Evolutionary conservation across 2,113 vertebrate species (phyloP), one percentile per base, ranked within the genome.

Genomic region (Capreolus pygargus): DNA sequence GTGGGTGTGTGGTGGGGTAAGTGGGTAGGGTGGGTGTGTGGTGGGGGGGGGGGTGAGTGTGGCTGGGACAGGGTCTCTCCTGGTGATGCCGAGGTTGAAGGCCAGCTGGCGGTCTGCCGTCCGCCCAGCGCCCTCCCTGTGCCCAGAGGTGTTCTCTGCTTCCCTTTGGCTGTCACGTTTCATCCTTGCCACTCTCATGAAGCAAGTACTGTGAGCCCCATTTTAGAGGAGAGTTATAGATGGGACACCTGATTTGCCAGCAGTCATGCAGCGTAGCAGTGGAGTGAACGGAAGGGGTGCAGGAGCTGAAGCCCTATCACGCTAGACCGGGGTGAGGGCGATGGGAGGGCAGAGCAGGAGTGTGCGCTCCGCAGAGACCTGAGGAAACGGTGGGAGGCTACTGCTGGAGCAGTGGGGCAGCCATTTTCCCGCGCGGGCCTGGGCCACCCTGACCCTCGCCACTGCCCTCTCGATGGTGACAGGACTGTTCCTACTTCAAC

Each of bases 401-500:
- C 55, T 4, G 7, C 52, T 25, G 19, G 39, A 13, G 10, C 0
- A 4, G 2, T 3, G n/a, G 60, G 28, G 64, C 58, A 55, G 39
- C 9, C 30, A 0, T 61, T 79, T 78, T 85, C 83, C 70, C 19
- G 60, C n/a, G 28, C 27, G 94, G 64, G 27, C 11, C 1, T 54
- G 9, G 60, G 3, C 52, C 17, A 36, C 11, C 36, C 36, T 74
- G 58, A 95, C 19, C 57, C 36, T 28, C 15, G 0, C 13, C n/a
- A 19, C 39, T 33, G 1, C 84, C n/a, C 64, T 86, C 78, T 89
- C 55, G 27, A 1, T 28, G 17, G 0, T 0, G 86, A 1, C 96
- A 99, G 99, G 99, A 99, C 33, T 99, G 99, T 84, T 99, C 99
- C 61, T 99, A 99, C 98, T 99, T 99, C 98, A 99, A 99, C 98